These are phyloP conservation scores for Lethocerus indicus DNA, from an alignment of 1,140 invertebrate species.

Conservation along the genomic window DNA sequence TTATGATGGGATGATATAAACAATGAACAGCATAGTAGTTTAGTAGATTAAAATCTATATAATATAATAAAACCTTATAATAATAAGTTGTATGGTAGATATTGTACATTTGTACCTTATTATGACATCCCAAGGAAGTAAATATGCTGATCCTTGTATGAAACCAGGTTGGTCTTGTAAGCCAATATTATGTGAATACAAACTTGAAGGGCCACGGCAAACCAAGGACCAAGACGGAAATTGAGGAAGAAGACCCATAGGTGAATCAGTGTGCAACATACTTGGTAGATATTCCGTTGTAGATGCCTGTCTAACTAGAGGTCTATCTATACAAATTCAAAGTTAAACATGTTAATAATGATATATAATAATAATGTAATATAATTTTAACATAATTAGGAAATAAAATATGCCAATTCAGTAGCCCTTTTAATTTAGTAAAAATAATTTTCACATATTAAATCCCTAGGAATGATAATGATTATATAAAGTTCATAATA, in stretches of 20 bases:
- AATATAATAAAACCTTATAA: no score
- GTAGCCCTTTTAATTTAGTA: no score
- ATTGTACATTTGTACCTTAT: conserved; percentile 47
- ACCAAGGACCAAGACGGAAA: conserved; percentile 88
- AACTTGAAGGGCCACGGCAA: conserved; percentile 73
- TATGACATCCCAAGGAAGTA: conserved; percentile 90
- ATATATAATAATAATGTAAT: neutral
- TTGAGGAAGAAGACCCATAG: conserved; percentile 58
- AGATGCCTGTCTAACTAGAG: conserved; percentile 50
- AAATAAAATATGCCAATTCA: no score
- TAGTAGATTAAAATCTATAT: no score
- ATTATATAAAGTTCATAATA: no score
- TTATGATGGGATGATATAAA: no score
- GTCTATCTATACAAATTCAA: conserved; percentile 31
- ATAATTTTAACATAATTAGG: no score
- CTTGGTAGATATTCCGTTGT: conserved; percentile 81
- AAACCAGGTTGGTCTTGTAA: conserved; percentile 70
- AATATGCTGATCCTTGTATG: conserved; percentile 70
- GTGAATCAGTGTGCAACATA: conserved; percentile 70
- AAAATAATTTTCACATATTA: no score
- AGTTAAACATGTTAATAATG: neutral
- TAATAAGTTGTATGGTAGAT: no score
- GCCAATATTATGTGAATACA: conserved; percentile 82
- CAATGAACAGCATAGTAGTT: no score
- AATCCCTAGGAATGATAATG: no score